phyloP scores from a whole-genome alignment of 2,888 invertebrate species.

The Noctua janthe region DNA sequence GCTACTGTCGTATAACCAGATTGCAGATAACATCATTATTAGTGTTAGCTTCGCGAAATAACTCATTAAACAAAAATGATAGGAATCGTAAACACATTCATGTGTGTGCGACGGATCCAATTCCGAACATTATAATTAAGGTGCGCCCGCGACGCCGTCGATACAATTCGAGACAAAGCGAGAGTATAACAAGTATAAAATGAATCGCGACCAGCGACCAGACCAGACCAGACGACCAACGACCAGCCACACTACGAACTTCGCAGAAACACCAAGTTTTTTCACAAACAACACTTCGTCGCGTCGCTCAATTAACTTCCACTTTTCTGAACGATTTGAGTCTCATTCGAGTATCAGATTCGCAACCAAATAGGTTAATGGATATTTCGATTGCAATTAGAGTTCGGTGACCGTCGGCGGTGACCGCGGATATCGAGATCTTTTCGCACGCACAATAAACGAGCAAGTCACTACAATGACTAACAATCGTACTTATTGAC shows the following conservation, averaged over 20 bases:
- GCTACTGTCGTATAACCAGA: conserved; percentile 45
- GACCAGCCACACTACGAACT: conserved; percentile 60
- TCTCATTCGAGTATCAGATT: conserved; percentile 61
- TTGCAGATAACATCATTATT: conserved; percentile 64
- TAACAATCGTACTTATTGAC: conserved; percentile 65
- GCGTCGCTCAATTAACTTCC: conserved; percentile 72
- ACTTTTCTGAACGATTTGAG: conserved; percentile 73
- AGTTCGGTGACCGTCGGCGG: conserved; percentile 75
- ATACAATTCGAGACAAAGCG: conserved; percentile 78
- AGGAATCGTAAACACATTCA: conserved; percentile 79
- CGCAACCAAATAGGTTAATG: conserved; percentile 71
- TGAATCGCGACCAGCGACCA: conserved; percentile 39
- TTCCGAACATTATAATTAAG: conserved; percentile 88
- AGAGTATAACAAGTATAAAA: conserved; percentile 70
- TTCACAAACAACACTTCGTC: conserved; percentile 76
- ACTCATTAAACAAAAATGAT: conserved; percentile 89
- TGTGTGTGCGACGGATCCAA: conserved; percentile 77
- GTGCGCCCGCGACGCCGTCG: conserved; percentile 72
- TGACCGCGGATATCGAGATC: conserved; percentile 80
- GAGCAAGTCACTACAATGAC: conserved; percentile 77
- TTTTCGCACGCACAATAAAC: conserved; percentile 78
- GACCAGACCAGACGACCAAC: conserved; percentile 22
- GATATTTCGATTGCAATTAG: conserved; percentile 72
- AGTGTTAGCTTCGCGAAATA: conserved; percentile 77
- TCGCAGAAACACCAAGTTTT: conserved; percentile 77